Base-by-base conservation (phyloP, 2,888 invertebrate species). In the Epistrophe grossulariae region DNA sequence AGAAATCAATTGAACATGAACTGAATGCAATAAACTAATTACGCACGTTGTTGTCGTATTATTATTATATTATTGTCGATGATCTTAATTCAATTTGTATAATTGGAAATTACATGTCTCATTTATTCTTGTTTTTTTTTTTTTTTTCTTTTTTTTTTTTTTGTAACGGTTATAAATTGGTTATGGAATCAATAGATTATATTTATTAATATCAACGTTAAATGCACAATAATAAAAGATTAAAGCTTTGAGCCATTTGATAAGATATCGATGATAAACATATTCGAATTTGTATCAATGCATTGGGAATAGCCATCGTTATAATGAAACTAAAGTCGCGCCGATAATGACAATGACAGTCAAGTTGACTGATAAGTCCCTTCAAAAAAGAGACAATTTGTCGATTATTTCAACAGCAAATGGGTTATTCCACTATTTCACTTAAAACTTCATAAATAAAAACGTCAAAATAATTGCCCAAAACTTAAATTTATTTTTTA, bases 21-120 rank as follows among this genome's bases (percentile, higher is more conserved):
- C 70, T 70, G 15, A 6, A 73, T 71, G 78, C 80, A 85, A 74
- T 78, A 85, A 85, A 85, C 73, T 81, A 79, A 82, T 81, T 85
- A 85, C 73, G 74, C 52, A 57, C 43, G 48, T 66, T 35, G 19
- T 73, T 85, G 82, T 79, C 45, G 24, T 24, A 24, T 24, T 24
- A 24, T 24, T 24, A 24, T 24, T 24, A 31, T 57, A 73, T 81
- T 81, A 78, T 78, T 71, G 59, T 55, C 73, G 78, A 64, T 81
- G 78, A 81, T 85, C 78, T 74, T 70, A 59, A 64, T 82, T 74
- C 74, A 78, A 78, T 76, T 81, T 62, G 77, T 74, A 70, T 64
- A 78, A 84, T 84, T 84, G 77, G 19, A 79, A 70, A 48, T 40
- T 48, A 24, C 31, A 55, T 60, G 35, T 62, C 19, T n/a, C 35